Conservation (phyloP, 1,140 invertebrate genomes). For the Calliphora vicina region DNA sequence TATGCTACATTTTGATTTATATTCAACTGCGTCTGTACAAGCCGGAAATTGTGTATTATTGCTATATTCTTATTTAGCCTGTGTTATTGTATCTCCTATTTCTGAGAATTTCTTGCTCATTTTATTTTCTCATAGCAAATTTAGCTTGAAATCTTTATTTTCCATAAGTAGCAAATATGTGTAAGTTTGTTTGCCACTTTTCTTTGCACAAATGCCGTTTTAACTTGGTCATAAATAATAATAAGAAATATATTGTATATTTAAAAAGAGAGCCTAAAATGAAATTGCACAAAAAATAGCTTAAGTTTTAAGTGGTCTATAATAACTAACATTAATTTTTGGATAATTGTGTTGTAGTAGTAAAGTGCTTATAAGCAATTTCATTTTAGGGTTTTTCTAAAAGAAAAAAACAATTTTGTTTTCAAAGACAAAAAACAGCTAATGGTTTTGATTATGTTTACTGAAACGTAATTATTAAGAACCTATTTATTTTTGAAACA, state of each 20-base stretch:
- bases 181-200: not conserved
- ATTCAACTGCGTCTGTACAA: not conserved
- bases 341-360: no score
- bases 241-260: not conserved
- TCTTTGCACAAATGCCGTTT: no score
- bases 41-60: no score
- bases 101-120: not conserved
- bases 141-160: not conserved
- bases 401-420: no score
- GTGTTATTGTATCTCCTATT: not conserved
- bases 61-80: not conserved
- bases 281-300: not conserved
- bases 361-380: no score
- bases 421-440: no score
- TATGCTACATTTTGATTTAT: conserved; percentile 32
- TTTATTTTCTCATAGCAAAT: not conserved
- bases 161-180: not conserved
- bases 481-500: no score
- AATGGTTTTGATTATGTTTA: no score
- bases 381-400: no score
- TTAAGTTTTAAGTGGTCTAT: not conserved
- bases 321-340: not conserved
- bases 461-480: no score
- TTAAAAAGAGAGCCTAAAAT: not conserved
- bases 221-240: not conserved